These are phyloP conservation scores for Chymomyza fuscimana DNA, from an alignment of 2,888 invertebrate genomes.

Conservation along the genomic window DNA sequence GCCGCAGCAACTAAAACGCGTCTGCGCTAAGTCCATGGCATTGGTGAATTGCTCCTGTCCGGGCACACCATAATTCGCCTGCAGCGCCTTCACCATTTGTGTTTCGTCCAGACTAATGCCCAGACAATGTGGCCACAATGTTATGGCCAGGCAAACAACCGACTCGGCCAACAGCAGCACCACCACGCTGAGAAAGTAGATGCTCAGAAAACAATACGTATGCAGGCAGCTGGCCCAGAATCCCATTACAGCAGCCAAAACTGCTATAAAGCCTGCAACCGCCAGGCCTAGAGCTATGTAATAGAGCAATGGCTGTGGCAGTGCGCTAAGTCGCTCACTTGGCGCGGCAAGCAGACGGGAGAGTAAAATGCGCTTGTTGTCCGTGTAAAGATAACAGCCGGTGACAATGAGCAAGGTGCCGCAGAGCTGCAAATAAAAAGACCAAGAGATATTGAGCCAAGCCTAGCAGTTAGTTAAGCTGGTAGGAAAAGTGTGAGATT, in stretches of 20 bases:
- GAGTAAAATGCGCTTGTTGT: conserved; percentile 85
- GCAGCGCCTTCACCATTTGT: conserved; percentile 86
- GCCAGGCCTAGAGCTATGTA: conserved; percentile 87
- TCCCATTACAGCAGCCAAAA: conserved; percentile 86
- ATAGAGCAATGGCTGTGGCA: conserved; percentile 88
- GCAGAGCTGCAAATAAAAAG: conserved; percentile 82
- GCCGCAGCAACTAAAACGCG: conserved; percentile 87
- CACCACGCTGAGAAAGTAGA: conserved; percentile 87
- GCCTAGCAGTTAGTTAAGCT: background rate
- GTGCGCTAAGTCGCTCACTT: conserved; percentile 81
- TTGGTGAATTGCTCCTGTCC: conserved; percentile 87
- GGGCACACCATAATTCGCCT: conserved; percentile 88
- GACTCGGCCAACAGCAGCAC: conserved; percentile 86
- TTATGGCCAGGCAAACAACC: conserved; percentile 85
- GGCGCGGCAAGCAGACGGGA: conserved; percentile 85
- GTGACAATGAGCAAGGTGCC: conserved; percentile 86
- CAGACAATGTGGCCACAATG: conserved; percentile 88
- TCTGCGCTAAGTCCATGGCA: conserved; percentile 89
- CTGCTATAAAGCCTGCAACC: conserved; percentile 85
- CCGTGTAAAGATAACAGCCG: conserved; percentile 87
- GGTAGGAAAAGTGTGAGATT: conserved; percentile 23
- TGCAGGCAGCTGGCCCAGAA: conserved; percentile 91
- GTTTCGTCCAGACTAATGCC: conserved; percentile 86
- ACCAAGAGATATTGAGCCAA: background rate
- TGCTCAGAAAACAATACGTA: conserved; percentile 86